These are phyloP conservation scores for Myripristis jacobus DNA, from an alignment of 2,797 vertebrate species.

Conservation along the genomic window DNA sequence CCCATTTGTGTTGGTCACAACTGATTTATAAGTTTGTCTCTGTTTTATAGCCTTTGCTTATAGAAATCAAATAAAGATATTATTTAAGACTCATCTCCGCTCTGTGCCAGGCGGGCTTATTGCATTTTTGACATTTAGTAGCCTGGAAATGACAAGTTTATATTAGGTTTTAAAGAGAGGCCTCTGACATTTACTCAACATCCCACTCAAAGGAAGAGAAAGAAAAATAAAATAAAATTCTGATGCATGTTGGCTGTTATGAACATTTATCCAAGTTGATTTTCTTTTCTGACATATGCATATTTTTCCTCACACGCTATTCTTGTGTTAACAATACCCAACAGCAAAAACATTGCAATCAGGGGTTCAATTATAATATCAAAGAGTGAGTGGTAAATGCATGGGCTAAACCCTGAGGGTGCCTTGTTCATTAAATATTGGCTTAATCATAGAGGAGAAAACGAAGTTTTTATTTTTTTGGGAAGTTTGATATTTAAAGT, in stretches of 20 bases:
- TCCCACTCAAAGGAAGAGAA: not conserved
- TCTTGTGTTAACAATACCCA: no score
- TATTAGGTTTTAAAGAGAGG: not conserved
- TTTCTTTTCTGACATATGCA: no score
- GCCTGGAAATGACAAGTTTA: not conserved
- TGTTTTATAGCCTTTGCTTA: conserved; percentile 58
- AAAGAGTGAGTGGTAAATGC: not conserved
- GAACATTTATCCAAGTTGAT: not conserved
- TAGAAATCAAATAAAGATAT: conserved; percentile 65
- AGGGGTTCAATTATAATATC: no score
- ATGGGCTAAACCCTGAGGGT: not conserved
- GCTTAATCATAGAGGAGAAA: not conserved
- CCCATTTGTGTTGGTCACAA: no score
- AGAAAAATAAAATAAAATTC: no score
- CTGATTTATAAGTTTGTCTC: conserved; percentile 13
- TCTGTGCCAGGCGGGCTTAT: not conserved
- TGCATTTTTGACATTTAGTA: not conserved
- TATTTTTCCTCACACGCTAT: no score
- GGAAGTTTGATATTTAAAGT: not conserved
- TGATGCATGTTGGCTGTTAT: no score
- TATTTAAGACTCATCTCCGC: conserved; percentile 21
- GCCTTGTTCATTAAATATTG: not conserved
- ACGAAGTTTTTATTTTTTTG: not conserved
- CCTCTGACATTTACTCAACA: not conserved
- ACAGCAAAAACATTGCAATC: no score